These are phyloP conservation scores for Melanotaenia duboulayi DNA, from an alignment of 2,113 vertebrate genomes.

Conservation along the genomic window DNA sequence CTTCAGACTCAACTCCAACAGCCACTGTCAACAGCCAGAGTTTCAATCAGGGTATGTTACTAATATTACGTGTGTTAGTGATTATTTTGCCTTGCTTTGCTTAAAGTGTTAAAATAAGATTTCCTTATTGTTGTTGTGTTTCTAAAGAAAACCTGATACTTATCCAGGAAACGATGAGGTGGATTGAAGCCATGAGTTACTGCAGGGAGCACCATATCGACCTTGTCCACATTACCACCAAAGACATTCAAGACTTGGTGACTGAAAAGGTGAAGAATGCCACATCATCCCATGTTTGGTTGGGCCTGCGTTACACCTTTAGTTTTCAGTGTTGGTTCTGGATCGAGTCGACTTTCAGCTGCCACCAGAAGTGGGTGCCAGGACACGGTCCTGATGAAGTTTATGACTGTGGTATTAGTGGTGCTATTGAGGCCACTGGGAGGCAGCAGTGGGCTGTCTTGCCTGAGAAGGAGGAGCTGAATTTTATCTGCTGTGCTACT, in stretches of 20 bases:
- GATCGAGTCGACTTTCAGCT: slow-evolving; percentile 44
- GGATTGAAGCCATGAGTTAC: slow-evolving; percentile 73
- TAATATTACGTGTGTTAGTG: not conserved
- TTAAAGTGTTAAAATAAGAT: not conserved
- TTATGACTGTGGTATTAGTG: slow-evolving; percentile 58
- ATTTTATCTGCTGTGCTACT: slow-evolving; percentile 72
- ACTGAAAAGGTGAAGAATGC: slow-evolving; percentile 45
- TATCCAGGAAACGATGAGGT: slow-evolving; percentile 71
- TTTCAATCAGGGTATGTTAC: slow-evolving; percentile 45
- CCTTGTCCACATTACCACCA: slow-evolving; percentile 61
- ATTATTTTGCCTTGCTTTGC: not conserved
- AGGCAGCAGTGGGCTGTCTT: slow-evolving; percentile 75
- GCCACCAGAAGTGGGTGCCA: slow-evolving; percentile 74
- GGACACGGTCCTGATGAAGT: slow-evolving; percentile 54
- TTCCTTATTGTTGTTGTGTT: slow-evolving; percentile 4
- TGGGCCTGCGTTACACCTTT: slow-evolving; percentile 73
- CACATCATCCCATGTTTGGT: slow-evolving; percentile 67
- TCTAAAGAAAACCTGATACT: slow-evolving; percentile 61
- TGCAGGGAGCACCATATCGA: slow-evolving; percentile 71
- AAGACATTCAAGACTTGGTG: slow-evolving; percentile 51
- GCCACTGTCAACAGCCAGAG: slow-evolving; percentile 25
- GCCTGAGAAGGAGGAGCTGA: slow-evolving; percentile 63
- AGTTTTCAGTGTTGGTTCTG: slow-evolving; percentile 78
- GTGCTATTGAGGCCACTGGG: slow-evolving; percentile 74
- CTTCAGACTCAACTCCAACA: not conserved